phyloP scores from a whole-genome alignment of 2,797 vertebrate genomes.

The Phoxinus dragarum region DNA sequence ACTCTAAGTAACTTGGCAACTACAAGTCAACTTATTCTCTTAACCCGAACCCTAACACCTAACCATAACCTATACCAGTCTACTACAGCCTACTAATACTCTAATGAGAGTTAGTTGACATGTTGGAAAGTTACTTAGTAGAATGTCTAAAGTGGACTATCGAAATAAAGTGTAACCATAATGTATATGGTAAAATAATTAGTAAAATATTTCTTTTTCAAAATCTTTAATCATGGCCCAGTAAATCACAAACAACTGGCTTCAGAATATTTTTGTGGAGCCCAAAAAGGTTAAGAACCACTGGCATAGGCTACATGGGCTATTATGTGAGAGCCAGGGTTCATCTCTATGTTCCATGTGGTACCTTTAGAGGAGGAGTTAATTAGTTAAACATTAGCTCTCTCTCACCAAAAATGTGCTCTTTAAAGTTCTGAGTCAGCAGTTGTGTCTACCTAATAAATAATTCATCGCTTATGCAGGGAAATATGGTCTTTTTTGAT shows the following conservation, averaged over 20 bases:
- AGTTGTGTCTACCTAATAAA: constrained; percentile 66
- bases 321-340: constrained; percentile 17
- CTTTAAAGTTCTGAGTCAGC: constrained; percentile 68
- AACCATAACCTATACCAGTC: too few relatives aligned
- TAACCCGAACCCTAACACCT: too few relatives aligned
- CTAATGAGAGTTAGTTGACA: too few relatives aligned
- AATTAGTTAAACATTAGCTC: constrained; percentile 57
- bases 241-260: neutral
- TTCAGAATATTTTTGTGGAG: neutral
- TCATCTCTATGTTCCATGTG: constrained; percentile 34
- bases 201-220: too few relatives aligned
- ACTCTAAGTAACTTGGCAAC: too few relatives aligned
- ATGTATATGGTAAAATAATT: too few relatives aligned
- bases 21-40: too few relatives aligned
- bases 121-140: too few relatives aligned
- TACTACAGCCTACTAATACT: too few relatives aligned
- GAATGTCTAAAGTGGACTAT: too few relatives aligned
- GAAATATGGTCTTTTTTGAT: constrained; percentile 58
- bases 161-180: too few relatives aligned
- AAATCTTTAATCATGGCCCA: neutral
- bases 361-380: constrained; percentile 51
- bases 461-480: constrained; percentile 62
- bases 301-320: neutral
- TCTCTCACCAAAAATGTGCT: constrained; percentile 48
- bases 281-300: neutral